These are phyloP conservation scores for Leptodirus hochenwartii DNA, from an alignment of 2,888 invertebrate species.

Conservation along the genomic window DNA sequence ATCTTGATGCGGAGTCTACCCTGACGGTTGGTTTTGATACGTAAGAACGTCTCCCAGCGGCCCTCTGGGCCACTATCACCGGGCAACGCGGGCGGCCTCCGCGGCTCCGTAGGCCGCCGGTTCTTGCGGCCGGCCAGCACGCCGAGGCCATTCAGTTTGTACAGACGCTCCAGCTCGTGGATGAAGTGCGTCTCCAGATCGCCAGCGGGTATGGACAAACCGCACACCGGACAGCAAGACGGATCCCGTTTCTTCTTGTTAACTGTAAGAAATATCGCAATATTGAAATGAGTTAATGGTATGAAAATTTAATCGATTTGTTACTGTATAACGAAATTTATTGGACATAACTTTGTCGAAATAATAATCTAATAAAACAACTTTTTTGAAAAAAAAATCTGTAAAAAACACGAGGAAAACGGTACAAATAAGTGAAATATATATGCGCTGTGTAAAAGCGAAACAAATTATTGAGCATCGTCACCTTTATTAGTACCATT, in stretches of 20 bases:
- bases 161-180: conserved; percentile 48
- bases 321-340: no score
- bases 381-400: no score
- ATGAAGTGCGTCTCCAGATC: conserved; percentile 51
- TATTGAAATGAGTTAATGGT: no score
- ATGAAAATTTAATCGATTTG: no score
- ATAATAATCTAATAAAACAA: no score
- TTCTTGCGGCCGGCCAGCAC: conserved; percentile 29
- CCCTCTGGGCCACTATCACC: conserved; percentile 36
- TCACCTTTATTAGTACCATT: no score
- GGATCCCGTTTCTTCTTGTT: conserved; percentile 25
- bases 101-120: conserved; percentile 19
- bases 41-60: conserved; percentile 53
- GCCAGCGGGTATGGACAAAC: conserved; percentile 42
- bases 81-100: conserved; percentile 24
- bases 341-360: no score
- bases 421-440: no score
- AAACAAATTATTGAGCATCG: no score
- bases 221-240: conserved; percentile 47
- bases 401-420: no score
- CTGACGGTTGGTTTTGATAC: conserved; percentile 51
- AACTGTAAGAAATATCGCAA: no score
- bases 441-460: no score
- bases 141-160: conserved; percentile 35
- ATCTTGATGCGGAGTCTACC: conserved; percentile 45